Evolutionary conservation across 2,113 vertebrate species (phyloP).

Genomic region (Pampusana beccarii): DNA sequence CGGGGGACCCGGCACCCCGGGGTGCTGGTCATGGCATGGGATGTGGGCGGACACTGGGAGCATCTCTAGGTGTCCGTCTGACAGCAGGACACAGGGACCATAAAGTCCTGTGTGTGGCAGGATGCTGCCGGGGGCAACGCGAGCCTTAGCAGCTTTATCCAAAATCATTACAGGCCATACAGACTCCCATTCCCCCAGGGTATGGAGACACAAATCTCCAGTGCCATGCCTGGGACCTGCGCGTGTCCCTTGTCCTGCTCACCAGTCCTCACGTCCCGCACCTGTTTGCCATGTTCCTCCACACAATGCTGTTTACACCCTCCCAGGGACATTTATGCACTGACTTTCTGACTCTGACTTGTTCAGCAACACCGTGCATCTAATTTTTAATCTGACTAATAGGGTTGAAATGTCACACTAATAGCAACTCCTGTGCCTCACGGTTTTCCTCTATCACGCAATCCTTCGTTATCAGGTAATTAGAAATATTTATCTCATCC

Average conservation of each 20-base stretch:
- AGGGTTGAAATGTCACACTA: background rate
- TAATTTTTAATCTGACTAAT: background rate
- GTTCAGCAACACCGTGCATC: background rate
- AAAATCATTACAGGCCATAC: background rate
- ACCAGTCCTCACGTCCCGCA: rapidly evolving
- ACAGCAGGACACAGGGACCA: background rate
- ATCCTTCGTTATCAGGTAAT: background rate
- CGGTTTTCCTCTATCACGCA: background rate
- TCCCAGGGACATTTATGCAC: background rate
- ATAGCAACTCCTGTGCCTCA: background rate
- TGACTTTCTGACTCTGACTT: background rate
- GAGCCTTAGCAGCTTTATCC: background rate
- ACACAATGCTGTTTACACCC: background rate
- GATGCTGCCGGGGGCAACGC: background rate
- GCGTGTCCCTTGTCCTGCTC: rapidly evolving
- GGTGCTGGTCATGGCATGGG: background rate
- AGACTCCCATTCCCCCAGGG: background rate
- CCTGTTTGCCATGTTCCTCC: too few species aligned
- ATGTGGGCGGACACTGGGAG: rapidly evolving
- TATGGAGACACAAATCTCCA: rapidly evolving
- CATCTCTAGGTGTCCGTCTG: background rate
- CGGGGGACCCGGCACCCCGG: rapidly evolving
- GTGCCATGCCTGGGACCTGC: rapidly evolving
- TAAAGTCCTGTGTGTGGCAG: rapidly evolving
- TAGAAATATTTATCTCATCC: background rate